Percentiles rank a stretch among this genome's conserved stretches.
Conservation (phyloP, 2,888 invertebrate species). For the Cryptus armator region DNA sequence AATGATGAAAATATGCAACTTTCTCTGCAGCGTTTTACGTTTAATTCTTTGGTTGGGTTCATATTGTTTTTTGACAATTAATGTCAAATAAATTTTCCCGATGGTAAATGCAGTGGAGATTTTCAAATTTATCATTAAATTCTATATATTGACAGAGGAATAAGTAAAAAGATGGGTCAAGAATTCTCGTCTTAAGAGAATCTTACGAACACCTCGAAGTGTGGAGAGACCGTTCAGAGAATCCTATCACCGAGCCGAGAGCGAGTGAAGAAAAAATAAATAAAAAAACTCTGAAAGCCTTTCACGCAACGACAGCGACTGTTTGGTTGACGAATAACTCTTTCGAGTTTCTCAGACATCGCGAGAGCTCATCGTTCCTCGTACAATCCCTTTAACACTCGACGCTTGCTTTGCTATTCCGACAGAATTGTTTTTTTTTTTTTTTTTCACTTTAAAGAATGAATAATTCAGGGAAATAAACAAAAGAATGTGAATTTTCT, state of each 20-base stretch:
- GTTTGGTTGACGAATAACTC: conserved; percentile 31
- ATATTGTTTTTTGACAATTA: too few species aligned
- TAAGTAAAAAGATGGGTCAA: conserved; percentile 23
- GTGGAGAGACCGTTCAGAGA: conserved; percentile 32
- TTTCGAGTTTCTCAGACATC: conserved; percentile 8
- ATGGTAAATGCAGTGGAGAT: too few species aligned
- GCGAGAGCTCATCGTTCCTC: background rate
- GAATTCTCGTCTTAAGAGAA: conserved; percentile 22
- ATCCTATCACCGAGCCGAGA: conserved; percentile 18
- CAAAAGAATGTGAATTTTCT: too few species aligned
- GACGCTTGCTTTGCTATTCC: background rate
- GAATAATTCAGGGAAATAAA: too few species aligned
- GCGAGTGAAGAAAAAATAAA: conserved; percentile 1
- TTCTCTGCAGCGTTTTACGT: too few species aligned
- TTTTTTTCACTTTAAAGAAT: conserved; percentile 17
- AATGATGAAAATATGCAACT: background rate
- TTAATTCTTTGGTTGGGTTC: too few species aligned
- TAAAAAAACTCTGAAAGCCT: conserved; percentile 31
- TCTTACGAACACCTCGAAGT: conserved; percentile 27
- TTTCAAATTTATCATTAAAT: background rate
- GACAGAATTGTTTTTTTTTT: background rate
- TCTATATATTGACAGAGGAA: conserved; percentile 24
- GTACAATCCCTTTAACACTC: background rate
- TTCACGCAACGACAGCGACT: conserved; percentile 24
- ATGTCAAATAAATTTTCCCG: too few species aligned